A percentile compares a stretch with the other conserved stretches of the same genome.
These are phyloP conservation scores for Tinamus guttatus DNA, from an alignment of 2,113 vertebrate genomes.

Conservation along the genomic window DNA sequence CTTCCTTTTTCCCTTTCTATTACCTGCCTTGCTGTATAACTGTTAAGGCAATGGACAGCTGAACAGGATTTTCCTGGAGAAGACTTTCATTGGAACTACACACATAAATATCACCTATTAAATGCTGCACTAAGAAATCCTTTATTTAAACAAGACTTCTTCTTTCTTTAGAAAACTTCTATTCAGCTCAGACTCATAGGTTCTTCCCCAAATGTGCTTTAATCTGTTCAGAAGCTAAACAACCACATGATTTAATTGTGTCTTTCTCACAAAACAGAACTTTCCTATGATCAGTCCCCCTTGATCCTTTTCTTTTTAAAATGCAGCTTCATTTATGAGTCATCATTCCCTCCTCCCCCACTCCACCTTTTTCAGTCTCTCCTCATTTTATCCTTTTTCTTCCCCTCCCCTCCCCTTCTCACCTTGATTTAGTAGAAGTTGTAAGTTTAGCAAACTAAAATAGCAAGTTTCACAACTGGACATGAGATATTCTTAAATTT, in stretches of 20 bases:
- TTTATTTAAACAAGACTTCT: conserved; percentile 27
- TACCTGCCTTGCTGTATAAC: not conserved
- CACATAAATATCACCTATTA: conserved; percentile 39
- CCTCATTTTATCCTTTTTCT: not conserved
- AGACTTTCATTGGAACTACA: conserved; percentile 16
- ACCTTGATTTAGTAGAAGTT: conserved; percentile 54
- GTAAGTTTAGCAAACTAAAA: conserved; percentile 53
- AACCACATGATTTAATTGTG: not conserved
- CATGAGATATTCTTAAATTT: conserved; percentile 58
- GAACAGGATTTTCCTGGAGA: conserved; percentile 42
- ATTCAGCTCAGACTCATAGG: not conserved
- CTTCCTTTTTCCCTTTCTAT: not conserved
- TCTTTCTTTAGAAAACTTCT: not conserved
- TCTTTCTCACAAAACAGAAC: not conserved
- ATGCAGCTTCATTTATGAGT: conserved; percentile 14
- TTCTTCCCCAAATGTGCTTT: not conserved
- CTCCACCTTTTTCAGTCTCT: not conserved
- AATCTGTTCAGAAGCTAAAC: not conserved
- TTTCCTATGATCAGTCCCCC: not conserved
- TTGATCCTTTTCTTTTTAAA: conserved; percentile 20
- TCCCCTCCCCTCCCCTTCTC: not conserved
- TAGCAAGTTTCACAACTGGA: conserved; percentile 64
- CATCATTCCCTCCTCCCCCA: conserved; percentile 17
- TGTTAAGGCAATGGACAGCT: not conserved
- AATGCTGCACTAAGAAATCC: conserved; percentile 25